Evolutionary conservation across 2,113 vertebrate genomes (phyloP).

Genomic region (Apodemus sylvaticus): DNA sequence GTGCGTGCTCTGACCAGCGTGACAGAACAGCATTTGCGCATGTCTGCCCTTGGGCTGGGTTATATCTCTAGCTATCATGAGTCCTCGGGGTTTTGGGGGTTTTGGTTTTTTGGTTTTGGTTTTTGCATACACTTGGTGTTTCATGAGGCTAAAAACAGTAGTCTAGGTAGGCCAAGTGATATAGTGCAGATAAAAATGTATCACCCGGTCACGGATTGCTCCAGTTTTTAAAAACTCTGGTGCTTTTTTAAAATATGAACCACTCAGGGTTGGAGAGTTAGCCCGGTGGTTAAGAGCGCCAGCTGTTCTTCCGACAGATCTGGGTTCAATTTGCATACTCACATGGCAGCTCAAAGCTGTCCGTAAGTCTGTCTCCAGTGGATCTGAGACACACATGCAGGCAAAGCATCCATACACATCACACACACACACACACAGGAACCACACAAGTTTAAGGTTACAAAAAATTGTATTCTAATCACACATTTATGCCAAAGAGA

Average conservation of each 20-base stretch:
- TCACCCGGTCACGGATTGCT: neutral
- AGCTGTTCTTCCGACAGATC: no score
- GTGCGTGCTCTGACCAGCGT: conserved; percentile 83
- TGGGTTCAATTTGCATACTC: no score
- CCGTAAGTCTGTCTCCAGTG: no score
- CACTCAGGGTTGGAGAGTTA: neutral
- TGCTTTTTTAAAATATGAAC: neutral
- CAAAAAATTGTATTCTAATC: neutral
- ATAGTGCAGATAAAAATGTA: neutral
- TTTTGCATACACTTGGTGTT: neutral
- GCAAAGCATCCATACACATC: no score
- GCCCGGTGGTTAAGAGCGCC: no score
- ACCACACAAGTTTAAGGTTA: neutral
- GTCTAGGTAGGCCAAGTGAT: neutral
- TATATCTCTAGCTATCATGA: conserved; percentile 39
- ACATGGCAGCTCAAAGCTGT: no score
- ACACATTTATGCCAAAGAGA: neutral
- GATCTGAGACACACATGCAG: no score
- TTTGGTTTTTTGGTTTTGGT: no score
- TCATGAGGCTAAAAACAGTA: conserved; percentile 33
- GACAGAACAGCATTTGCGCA: neutral
- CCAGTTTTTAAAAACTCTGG: neutral
- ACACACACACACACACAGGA: neutral
- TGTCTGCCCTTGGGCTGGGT: conserved; percentile 5
- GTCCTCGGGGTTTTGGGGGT: no score